A percentile compares a stretch with the other conserved stretches of the same genome.
Evolutionary conservation across 2,888 invertebrate genomes (phyloP).

Genomic region (Oxytorus armatus): DNA sequence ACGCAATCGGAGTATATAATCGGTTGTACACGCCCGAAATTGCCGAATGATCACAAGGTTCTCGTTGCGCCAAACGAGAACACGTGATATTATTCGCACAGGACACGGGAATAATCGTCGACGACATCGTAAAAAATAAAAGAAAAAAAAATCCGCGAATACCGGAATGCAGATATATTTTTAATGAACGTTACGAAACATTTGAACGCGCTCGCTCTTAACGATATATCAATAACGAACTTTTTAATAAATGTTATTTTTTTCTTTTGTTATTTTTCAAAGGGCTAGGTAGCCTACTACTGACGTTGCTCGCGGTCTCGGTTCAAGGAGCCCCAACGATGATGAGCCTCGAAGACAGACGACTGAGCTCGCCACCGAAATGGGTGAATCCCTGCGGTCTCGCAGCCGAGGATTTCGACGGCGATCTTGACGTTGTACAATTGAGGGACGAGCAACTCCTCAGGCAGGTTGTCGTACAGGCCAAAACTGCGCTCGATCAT

Average conservation of each 20-base stretch:
- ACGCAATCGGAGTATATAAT: constrained; percentile 75
- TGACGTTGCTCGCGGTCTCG: constrained; percentile 77
- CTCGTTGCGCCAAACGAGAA: constrained; percentile 74
- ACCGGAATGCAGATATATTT: constrained; percentile 8
- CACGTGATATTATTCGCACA: constrained; percentile 53
- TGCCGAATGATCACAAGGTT: constrained; percentile 79
- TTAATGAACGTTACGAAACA: neutral
- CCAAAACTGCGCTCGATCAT: constrained; percentile 83
- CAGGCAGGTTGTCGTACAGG: constrained; percentile 83
- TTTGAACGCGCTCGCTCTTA: neutral
- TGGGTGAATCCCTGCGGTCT: constrained; percentile 86
- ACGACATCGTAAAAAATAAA: constrained; percentile 30
- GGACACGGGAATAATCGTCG: constrained; percentile 32
- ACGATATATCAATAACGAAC: neutral
- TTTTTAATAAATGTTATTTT: constrained; percentile 29
- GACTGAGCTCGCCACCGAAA: constrained; percentile 81
- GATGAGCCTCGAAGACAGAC: constrained; percentile 78
- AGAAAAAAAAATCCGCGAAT: constrained; percentile 26
- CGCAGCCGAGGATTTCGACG: constrained; percentile 78
- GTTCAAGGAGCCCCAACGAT: constrained; percentile 79
- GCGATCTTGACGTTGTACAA: constrained; percentile 78
- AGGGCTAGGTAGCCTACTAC: constrained; percentile 82
- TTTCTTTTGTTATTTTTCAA: constrained; percentile 60
- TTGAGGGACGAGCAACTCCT: constrained; percentile 83
- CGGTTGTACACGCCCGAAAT: constrained; percentile 77